Base-by-base conservation (phyloP, 2,888 invertebrate genomes). In the Epistrophella euchroma region DNA sequence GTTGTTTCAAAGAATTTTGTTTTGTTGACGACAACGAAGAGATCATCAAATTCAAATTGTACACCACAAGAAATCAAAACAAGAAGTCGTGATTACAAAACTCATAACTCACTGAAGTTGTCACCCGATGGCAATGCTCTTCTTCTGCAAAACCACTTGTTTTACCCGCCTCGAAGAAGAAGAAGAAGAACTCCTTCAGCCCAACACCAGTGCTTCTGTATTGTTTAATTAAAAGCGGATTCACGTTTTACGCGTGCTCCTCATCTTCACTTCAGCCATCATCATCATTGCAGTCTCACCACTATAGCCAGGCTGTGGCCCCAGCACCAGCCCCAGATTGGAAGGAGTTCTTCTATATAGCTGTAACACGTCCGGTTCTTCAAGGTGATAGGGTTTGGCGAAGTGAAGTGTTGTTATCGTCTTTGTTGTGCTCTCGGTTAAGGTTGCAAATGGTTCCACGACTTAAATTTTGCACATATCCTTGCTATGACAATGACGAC, bases 31-130 rank as follows among this genome's bases (percentile, higher is more conserved):
- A 22, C 19, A 17, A 47, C 19, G 35, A 40, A n/a, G 55, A 64
- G 32, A 78, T 56, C 78, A 72, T 37, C 71, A 64, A 77, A 68
- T 68, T 43, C 82, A 58, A 64, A 70, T 50, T 58, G 47, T 66
- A 43, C 55, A 73, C 11, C 72, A 60, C 55, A 78, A 83, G 88
- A 90, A 90, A 91, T 90, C 91, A 91, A 91, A 91, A 89, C 89
- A 89, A 89, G 88, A 89, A 91, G 91, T 91, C 91, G 91, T 91
- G 91, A 91, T 91, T 91, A 90, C 91, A 90, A 91, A 91, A 91
- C 91, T 91, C 91, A 91, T 91, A 91, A 91, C 90, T 91, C 91
- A 91, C 91, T 89, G 81, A 40, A 40, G 76, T 47, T 85, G 81
- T 81, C 85, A 85, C 60, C 85, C 76, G 37, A 62, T 62, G 64